Base-by-base conservation (phyloP, 2,888 invertebrate species). In the Chorisops tibialis region DNA sequence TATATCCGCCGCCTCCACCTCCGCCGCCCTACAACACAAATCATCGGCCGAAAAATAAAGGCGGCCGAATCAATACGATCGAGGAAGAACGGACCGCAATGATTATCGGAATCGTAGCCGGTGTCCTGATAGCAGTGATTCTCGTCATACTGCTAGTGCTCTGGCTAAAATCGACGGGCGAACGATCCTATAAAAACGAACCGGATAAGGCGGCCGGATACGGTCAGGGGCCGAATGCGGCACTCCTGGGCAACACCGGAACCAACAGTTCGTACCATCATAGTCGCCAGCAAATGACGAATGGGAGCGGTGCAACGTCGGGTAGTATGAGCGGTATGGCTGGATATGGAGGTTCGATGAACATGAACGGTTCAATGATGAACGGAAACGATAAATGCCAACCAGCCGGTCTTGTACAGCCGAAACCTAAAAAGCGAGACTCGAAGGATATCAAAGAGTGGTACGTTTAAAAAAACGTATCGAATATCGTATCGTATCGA, bases 391-490 rank as follows among this genome's bases (percentile, higher is more conserved):
- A 79, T 68, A 79, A 80, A 68, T 73, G 79, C 45, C 74, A 74
- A 66, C 66, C 73, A 73, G 74, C 77, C 7, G 78, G 81, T 54
- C 68, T 78, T 61, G 79, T 81, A 51, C 79, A 80, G 41, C 75
- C 77, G 18, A 79, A 83, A 73, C 82, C 83, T 63, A 82, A 88
- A 79, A 91, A 91, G 74, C 83, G 86, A 66, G 86, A 87, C 75
- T 85, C 89, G 66, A 92, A 93, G 83, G 93, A 93, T 76, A 91
- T 95, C 75, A 95, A 95, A 82, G 95, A 95, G 83, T 95, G 95
- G 95, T 95, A 95, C 79, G 95, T 95, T 79, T 94, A 89, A 84
- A 72, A 39, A 21, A 35, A 11, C 16, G 54, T 22, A 24, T 14
- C 14, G 11, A 11, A 30, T 50, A 21, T 12, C 19, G 22, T n/a